phyloP scores from a whole-genome alignment of 1,140 invertebrate genomes.

The Trachymyrmex septentrionalis region DNA sequence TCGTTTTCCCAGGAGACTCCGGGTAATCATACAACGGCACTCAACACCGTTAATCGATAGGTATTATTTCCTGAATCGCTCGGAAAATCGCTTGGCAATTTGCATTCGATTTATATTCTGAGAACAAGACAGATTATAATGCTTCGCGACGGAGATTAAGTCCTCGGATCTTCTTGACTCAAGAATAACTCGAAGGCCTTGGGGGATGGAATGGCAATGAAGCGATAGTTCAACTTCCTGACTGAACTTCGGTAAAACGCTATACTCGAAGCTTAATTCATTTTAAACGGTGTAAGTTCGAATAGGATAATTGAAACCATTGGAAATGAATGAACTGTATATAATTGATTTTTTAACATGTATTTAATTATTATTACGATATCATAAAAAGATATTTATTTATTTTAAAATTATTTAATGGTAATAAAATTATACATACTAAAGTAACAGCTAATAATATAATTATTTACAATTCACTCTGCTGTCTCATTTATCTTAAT shows the following conservation, averaged over 20 bases:
- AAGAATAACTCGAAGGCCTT: slow-evolving; percentile 39
- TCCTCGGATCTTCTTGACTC: slow-evolving; percentile 43
- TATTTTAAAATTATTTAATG: neutral
- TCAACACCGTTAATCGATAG: slow-evolving; percentile 44
- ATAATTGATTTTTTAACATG: neutral
- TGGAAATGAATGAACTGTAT: neutral
- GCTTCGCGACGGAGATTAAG: slow-evolving; percentile 48
- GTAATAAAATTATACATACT: neutral
- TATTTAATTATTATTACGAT: neutral
- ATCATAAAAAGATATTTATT: neutral
- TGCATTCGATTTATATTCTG: slow-evolving; percentile 64
- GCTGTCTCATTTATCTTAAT: neutral
- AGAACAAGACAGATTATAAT: slow-evolving; percentile 61
- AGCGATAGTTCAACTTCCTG: slow-evolving; percentile 41
- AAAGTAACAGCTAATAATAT: slow-evolving; percentile 8
- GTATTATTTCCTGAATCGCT: slow-evolving; percentile 64
- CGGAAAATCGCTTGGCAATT: slow-evolving; percentile 57
- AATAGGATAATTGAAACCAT: slow-evolving; percentile 6
- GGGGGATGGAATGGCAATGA: slow-evolving; percentile 36
- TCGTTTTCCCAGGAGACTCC: slow-evolving; percentile 27
- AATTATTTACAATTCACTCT: neutral
- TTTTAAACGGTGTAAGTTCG: slow-evolving; percentile 22
- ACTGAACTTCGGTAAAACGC: slow-evolving; percentile 26
- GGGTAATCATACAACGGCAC: slow-evolving; percentile 62
- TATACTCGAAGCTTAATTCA: slow-evolving; percentile 31